A percentile compares a stretch with the other conserved stretches of the same genome.
Conservation (phyloP, 1,140 invertebrate genomes). For the Coenobita brevimanus region DNA sequence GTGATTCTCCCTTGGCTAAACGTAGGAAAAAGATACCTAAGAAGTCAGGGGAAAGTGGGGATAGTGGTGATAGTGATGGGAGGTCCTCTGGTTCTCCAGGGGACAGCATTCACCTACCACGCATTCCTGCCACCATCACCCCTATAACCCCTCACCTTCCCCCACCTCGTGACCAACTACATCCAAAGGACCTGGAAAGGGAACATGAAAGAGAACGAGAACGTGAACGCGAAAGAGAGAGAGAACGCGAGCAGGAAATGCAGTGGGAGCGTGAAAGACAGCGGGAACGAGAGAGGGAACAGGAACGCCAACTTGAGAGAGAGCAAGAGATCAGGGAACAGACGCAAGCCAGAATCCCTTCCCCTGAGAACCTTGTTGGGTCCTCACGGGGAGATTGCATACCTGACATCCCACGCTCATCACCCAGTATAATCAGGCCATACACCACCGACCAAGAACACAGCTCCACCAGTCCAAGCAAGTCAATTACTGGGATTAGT, state of each 20-base stretch:
- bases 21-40: conserved; percentile 35
- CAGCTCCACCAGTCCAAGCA: conserved; percentile 26
- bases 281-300: conserved; percentile 23
- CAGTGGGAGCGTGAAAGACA: conserved; percentile 18
- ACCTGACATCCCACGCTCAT: background rate
- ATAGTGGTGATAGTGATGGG: conserved; percentile 60
- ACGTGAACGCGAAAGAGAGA: conserved; percentile 16
- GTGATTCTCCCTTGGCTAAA: conserved; percentile 33
- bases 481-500: background rate
- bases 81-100: conserved; percentile 48
- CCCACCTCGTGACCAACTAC: conserved; percentile 4
- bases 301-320: background rate
- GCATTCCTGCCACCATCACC: conserved; percentile 71
- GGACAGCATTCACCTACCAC: conserved; percentile 66
- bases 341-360: conserved; percentile 20
- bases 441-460: background rate
- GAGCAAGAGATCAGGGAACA: background rate
- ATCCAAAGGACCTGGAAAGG: background rate
- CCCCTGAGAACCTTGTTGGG: conserved; percentile 45
- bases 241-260: conserved; percentile 29
- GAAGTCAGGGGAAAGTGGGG: conserved; percentile 42
- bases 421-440: conserved; percentile 15
- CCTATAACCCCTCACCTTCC: conserved; percentile 43
- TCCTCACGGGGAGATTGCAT: conserved; percentile 18
- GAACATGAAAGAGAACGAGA: conserved; percentile 14